Evolutionary conservation across 1,140 invertebrate genomes (phyloP), one percentile per base, ranked within the genome.

Genomic region (Formica exsecta): DNA sequence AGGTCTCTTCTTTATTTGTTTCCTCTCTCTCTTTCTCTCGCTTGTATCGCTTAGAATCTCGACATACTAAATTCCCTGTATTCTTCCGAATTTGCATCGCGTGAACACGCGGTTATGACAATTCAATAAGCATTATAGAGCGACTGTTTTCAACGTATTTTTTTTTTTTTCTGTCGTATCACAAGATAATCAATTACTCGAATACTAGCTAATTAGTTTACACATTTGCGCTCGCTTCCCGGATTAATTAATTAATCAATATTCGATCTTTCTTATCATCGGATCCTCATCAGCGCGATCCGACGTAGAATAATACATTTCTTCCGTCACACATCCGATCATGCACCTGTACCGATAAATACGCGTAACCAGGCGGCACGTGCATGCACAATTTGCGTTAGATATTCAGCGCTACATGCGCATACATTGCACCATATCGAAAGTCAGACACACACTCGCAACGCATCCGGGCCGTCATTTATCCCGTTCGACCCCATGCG

Each of bases 31-130:
- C 36, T 64, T 29, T 71, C 68, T 66, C 29, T 66, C 48, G 36
- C 64, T 83, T 68, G 36, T 81, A 61, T 73, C 59, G 75, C 74
- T 66, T 77, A 83, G 61, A 73, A 90, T 88, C 79, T 91, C 57
- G 38, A 86, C 89, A 86, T 75, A 87, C 62, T 84, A 85, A 91
- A 87, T 94, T 95, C 95, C 95, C 95, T 95, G 95, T 95, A 95
- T 95, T 92, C 91, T 94, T 95, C 95, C 95, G 95, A 95, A 95
- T 95, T 95, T 95, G 95, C 92, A 93, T 95, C 91, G 93, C 93
- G 92, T 92, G 8, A 9, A 92, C 92, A 92, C 92, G 89, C 79
- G 59, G 61, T 74, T 91, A 90, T 91, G 76, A 91, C 87, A 90
- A 90, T 91, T 92, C 91, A 91, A 88, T 93, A 92, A 94, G 93